Percentiles rank a stretch among this genome's conserved stretches.
Conservation (phyloP, 2,113 vertebrate genomes). For the Erythrolamprus reginae region DNA sequence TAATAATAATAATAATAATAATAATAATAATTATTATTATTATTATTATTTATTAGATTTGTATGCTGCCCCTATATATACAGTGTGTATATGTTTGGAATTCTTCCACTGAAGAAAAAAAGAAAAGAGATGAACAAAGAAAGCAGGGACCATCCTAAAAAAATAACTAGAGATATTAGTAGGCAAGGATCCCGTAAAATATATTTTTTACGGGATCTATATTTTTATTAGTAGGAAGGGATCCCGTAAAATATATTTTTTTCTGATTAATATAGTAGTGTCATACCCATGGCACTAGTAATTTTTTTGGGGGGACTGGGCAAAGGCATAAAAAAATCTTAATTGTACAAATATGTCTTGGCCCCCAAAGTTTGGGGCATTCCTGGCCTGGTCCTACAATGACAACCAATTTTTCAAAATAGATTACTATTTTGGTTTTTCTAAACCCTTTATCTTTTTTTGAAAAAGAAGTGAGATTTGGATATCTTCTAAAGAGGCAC, state of each 20-base stretch:
- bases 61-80: too few relatives aligned
- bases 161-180: background rate
- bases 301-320: background rate
- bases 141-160: background rate
- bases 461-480: background rate
- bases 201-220: too few relatives aligned
- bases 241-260: background rate
- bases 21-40: too few relatives aligned
- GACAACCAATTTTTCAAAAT: background rate
- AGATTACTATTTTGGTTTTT: background rate
- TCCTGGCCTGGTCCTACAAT: background rate
- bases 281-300: background rate
- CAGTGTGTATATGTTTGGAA: background rate
- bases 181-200: background rate
- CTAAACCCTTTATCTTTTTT: background rate
- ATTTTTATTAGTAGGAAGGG: background rate
- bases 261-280: background rate
- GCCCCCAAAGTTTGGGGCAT: background rate
- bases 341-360: background rate
- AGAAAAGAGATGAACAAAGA: background rate
- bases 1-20: too few relatives aligned
- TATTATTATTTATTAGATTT: too few relatives aligned
- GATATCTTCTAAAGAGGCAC: background rate
- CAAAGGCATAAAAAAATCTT: background rate
- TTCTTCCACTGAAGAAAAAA: background rate